These are phyloP conservation scores for Erannis defoliaria DNA, from an alignment of 2,888 invertebrate genomes.

Conservation along the genomic window DNA sequence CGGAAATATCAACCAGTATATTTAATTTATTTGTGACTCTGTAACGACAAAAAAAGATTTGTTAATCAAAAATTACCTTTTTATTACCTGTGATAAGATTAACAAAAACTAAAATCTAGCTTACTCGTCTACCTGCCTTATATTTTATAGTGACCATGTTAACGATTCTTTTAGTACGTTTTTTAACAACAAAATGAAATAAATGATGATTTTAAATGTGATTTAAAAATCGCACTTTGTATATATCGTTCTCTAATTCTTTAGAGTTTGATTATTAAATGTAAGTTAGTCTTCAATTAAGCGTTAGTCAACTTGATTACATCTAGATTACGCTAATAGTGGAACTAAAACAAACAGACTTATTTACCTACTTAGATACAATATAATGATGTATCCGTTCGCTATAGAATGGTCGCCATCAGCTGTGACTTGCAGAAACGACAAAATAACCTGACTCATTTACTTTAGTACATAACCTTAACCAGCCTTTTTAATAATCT, in stretches of 20 bases:
- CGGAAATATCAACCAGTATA: too few relatives aligned
- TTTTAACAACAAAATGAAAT: not conserved
- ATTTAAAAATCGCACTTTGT: too few relatives aligned
- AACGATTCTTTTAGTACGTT: not conserved
- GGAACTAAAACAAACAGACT: not conserved
- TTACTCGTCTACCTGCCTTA: conserved; percentile 2
- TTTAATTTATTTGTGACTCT: too few relatives aligned
- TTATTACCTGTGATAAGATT: conserved; percentile 34
- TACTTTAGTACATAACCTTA: too few relatives aligned
- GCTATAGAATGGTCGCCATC: too few relatives aligned
- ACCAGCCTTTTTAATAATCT: too few relatives aligned
- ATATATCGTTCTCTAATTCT: too few relatives aligned
- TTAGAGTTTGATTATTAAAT: not conserved
- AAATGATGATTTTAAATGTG: too few relatives aligned
- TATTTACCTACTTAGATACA: not conserved
- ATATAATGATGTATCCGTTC: too few relatives aligned
- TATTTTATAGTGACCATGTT: not conserved
- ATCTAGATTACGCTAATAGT: not conserved
- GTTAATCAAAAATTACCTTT: conserved; percentile 14
- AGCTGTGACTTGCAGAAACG: too few relatives aligned
- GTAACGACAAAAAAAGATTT: not conserved
- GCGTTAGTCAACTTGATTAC: not conserved
- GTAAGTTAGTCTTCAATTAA: not conserved
- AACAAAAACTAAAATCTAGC: conserved; percentile 30
- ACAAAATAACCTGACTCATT: too few relatives aligned